Evolutionary conservation across 2,888 invertebrate species (phyloP).

Genomic region (Nemotelus nigrinus): DNA sequence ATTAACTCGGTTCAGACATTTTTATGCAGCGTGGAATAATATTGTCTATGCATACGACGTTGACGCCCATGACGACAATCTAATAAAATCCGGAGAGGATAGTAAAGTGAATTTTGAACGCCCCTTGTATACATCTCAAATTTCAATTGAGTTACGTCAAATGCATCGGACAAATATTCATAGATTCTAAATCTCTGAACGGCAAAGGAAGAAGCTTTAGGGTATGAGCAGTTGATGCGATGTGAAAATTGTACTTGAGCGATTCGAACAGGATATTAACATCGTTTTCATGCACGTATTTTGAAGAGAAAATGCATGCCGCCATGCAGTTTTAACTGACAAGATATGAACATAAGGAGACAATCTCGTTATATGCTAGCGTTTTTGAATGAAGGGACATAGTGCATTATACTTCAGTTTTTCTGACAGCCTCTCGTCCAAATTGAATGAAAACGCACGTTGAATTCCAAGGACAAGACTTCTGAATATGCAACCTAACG

Average conservation of each 20-base stretch:
- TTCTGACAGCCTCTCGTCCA: too few species aligned
- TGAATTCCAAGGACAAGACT: too few species aligned
- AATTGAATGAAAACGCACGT: too few species aligned
- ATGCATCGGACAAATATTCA: background rate
- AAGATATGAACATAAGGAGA: too few species aligned
- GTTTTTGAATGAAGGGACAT: too few species aligned
- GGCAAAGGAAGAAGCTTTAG: slow-evolving; percentile 7
- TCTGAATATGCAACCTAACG: too few species aligned
- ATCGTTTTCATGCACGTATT: slow-evolving; percentile 41
- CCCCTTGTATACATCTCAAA: slow-evolving; percentile 13
- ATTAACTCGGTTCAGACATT: background rate
- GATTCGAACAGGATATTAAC: slow-evolving; percentile 49
- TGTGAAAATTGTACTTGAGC: slow-evolving; percentile 45
- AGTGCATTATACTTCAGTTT: too few species aligned
- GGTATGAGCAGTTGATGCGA: slow-evolving; percentile 20
- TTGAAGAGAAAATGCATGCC: slow-evolving; percentile 25
- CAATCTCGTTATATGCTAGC: too few species aligned
- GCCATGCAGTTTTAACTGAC: background rate
- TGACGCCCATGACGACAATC: background rate
- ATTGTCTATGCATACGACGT: background rate
- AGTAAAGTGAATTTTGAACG: slow-evolving; percentile 13
- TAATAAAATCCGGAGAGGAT: slow-evolving; percentile 12
- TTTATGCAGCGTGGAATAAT: slow-evolving; percentile 1
- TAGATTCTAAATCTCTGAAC: background rate
- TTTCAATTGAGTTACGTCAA: slow-evolving; percentile 41